These are phyloP conservation scores for Petrolisthes cinctipes DNA, from an alignment of 2,888 invertebrate genomes.

Conservation along the genomic window DNA sequence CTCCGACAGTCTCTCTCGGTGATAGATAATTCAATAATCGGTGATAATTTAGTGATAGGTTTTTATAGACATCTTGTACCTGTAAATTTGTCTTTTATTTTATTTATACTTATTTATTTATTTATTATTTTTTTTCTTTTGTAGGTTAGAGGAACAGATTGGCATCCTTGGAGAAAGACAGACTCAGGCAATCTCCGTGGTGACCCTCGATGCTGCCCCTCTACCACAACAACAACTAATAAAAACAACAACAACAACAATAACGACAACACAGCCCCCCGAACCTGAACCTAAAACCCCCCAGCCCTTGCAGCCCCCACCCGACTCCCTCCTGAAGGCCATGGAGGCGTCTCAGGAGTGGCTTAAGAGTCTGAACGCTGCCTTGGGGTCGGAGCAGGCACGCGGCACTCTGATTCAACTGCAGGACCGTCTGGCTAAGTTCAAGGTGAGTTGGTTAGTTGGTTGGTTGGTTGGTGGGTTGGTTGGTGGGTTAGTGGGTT, in stretches of 20 bases:
- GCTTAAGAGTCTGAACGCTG: slow-evolving; percentile 37
- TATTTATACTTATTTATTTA: background rate
- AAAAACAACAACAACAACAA: background rate
- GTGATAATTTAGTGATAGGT: too few relatives aligned
- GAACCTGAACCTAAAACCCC: background rate
- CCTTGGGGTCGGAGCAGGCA: slow-evolving; percentile 25
- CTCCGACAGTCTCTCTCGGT: background rate
- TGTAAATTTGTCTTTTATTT: background rate
- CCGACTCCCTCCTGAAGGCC: slow-evolving; percentile 43
- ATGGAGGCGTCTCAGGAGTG: slow-evolving; percentile 42
- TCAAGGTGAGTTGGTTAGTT: slow-evolving; percentile 29
- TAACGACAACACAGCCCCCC: background rate
- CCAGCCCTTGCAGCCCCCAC: background rate
- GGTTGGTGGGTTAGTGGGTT: background rate
- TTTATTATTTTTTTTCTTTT: background rate
- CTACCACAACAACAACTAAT: background rate
- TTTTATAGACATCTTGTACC: background rate
- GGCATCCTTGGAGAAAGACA: background rate
- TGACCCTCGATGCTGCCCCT: background rate
- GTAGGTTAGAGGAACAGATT: background rate
- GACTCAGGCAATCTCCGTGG: background rate
- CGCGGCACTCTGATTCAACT: slow-evolving; percentile 30
- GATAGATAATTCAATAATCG: too few relatives aligned
- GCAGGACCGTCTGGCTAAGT: slow-evolving; percentile 31
- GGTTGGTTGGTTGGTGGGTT: background rate